phyloP scores from a whole-genome alignment of 2,888 invertebrate species.

The Ennomos erosarius region DNA sequence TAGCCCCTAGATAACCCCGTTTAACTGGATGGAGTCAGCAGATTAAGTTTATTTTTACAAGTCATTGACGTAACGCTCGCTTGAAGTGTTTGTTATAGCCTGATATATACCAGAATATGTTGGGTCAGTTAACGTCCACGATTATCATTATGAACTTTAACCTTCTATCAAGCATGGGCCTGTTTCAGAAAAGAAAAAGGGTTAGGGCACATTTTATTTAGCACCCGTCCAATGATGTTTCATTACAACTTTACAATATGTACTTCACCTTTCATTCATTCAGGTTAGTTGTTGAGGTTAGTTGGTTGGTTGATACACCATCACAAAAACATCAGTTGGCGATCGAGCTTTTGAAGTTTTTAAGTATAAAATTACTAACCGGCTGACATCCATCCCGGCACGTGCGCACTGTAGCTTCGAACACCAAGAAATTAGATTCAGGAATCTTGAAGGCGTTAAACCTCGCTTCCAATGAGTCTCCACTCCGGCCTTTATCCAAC shows the following conservation, averaged over 20 bases:
- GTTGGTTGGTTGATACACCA: no score
- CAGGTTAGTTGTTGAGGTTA: no score
- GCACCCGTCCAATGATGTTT: no score
- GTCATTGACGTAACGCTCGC: slow-evolving; percentile 57
- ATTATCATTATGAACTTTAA: no score
- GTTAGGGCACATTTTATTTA: no score
- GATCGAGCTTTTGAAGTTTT: neutral
- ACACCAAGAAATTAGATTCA: slow-evolving; percentile 96
- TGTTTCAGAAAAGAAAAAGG: no score
- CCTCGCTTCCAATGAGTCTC: slow-evolving; percentile 94
- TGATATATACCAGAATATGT: slow-evolving; percentile 24
- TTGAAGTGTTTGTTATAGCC: slow-evolving; percentile 42
- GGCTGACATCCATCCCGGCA: slow-evolving; percentile 96
- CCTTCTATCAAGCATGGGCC: no score
- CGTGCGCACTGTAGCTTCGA: slow-evolving; percentile 95
- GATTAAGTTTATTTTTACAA: slow-evolving; percentile 52
- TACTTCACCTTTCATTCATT: no score
- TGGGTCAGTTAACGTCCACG: slow-evolving; percentile 8
- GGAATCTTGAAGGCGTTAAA: slow-evolving; percentile 98
- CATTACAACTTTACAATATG: no score
- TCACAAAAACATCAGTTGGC: slow-evolving; percentile 2
- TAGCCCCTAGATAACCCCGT: slow-evolving; percentile 52
- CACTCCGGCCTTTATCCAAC: slow-evolving; percentile 92
- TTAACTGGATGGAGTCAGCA: slow-evolving; percentile 44
- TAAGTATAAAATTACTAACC: slow-evolving; percentile 62